Percentiles rank a stretch among this genome's conserved stretches.
Conservation (phyloP, 2,888 invertebrate genomes). For the Anorthoa munda region DNA sequence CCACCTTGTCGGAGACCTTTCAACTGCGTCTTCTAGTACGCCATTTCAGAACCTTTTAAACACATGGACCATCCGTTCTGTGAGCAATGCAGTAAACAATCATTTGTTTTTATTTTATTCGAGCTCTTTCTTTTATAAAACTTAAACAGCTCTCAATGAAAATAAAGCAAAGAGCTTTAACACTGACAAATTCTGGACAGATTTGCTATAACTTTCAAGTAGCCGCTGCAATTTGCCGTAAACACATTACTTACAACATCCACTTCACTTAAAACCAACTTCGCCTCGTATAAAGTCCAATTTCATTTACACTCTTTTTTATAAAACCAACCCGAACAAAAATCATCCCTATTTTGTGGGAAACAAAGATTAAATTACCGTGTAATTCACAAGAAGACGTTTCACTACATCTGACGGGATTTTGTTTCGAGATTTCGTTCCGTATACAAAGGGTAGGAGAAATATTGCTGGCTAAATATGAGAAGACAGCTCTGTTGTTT, state of each 20-base stretch:
- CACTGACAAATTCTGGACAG: constrained; percentile 58
- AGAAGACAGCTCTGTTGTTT: constrained; percentile 76
- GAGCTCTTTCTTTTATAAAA: background rate
- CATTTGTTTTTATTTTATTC: too few relatives aligned
- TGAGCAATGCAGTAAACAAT: too few relatives aligned
- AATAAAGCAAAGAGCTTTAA: constrained; percentile 51
- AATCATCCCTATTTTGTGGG: constrained; percentile 23
- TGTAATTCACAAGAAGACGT: constrained; percentile 59
- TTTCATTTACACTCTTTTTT: constrained; percentile 17
- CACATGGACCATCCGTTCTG: background rate
- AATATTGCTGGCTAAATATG: constrained; percentile 79
- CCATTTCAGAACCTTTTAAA: background rate
- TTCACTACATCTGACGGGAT: constrained; percentile 70
- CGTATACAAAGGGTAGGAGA: constrained; percentile 75
- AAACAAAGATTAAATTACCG: constrained; percentile 56
- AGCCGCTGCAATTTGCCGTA: constrained; percentile 63
- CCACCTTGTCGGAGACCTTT: background rate
- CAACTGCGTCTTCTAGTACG: background rate
- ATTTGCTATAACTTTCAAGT: constrained; percentile 61
- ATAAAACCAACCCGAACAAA: constrained; percentile 21
- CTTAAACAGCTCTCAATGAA: constrained; percentile 5
- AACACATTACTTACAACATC: constrained; percentile 46
- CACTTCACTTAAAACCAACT: constrained; percentile 8
- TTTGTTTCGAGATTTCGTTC: constrained; percentile 75
- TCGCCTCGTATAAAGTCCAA: background rate